Evolutionary conservation across 2,888 invertebrate species (phyloP), one percentile per base, ranked within the genome.

Genomic region (Rhingia rostrata): DNA sequence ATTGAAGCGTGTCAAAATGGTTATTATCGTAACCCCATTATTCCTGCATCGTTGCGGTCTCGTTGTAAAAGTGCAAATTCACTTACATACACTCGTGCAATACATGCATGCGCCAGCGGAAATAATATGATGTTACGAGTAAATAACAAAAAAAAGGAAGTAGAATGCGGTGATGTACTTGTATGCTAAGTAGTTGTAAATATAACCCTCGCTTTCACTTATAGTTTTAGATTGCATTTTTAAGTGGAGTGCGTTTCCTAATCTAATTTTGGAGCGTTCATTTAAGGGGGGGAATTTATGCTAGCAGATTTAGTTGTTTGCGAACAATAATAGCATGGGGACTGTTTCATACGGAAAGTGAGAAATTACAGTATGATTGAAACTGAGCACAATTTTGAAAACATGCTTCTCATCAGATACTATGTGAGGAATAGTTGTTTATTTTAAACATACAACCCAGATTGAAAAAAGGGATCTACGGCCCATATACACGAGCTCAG

Each of bases 1-100:
- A 67, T 67, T 54, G 54, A 54, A 56, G 63, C 54, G 39, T 47
- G 37, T 63, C 61, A 32, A 63, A 56, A 37, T 54, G 33, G 6
- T 35, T 54, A 67, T 74, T 56, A 64, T 56, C 7, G 56, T 47
- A 74, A 66, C 75, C 66, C 66, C 66, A 66, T 75, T 43, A 12
- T 35, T 56, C n/a, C 7, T 37, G 22, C 37, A 6, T 32, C 1
- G 53, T 39, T 6, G 10, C 22, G 14, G 49, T 22, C 22, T 43
- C 35, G 47, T 37, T 32, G 35, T 45, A 43, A 45, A 56, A 45
- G 61, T 72, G 60, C 61, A 61, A 61, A 72, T 61, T 53, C 53
- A 53, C 72, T 61, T 35, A 6, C 14, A 51, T 32, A n/a, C n/a
- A 4, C 2, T 32, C 39, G 22, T 37, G 43, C 32, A 41, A n/a